phyloP scores from a whole-genome alignment of 2,888 invertebrate species.

The Girardia tigrina region DNA sequence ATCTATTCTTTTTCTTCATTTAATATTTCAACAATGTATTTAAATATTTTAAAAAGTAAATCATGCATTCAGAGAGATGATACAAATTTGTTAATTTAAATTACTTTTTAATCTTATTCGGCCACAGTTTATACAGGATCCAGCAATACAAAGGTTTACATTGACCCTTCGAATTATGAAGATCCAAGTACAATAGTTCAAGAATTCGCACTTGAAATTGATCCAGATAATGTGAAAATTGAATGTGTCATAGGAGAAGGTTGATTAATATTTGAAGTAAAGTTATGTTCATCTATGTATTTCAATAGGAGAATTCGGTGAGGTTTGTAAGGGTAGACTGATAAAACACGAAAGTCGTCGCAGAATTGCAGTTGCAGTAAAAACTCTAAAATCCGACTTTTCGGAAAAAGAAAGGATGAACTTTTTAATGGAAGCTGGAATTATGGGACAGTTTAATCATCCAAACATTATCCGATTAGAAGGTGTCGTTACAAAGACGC shows the following conservation, averaged over 20 bases:
- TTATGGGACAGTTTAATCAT: constrained; percentile 99
- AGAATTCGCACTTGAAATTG: constrained; percentile 93
- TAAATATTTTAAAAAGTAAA: too few species aligned
- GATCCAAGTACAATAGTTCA: constrained; percentile 94
- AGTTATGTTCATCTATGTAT: constrained; percentile 3
- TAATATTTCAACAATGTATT: too few species aligned
- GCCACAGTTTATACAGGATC: neutral
- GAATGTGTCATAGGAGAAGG: constrained; percentile 94
- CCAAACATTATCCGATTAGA: constrained; percentile 96
- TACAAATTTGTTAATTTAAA: too few species aligned
- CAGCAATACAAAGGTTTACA: constrained; percentile 56
- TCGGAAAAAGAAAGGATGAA: constrained; percentile 89
- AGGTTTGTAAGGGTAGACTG: constrained; percentile 87
- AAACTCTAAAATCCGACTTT: constrained; percentile 70
- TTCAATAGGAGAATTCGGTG: constrained; percentile 73
- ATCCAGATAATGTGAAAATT: constrained; percentile 87
- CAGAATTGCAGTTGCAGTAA: constrained; percentile 64
- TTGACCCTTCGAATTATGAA: constrained; percentile 97
- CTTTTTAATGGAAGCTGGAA: constrained; percentile 92
- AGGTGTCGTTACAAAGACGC: constrained; percentile 81
- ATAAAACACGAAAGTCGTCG: constrained; percentile 51
- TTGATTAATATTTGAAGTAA: constrained; percentile 38
- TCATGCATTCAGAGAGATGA: too few species aligned
- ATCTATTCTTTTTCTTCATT: too few species aligned
- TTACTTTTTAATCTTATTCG: too few species aligned